Percentiles rank a stretch among this genome's conserved stretches.
phyloP scores from a whole-genome alignment of 2,888 invertebrate species.

The Zaprionus bogoriensis region DNA sequence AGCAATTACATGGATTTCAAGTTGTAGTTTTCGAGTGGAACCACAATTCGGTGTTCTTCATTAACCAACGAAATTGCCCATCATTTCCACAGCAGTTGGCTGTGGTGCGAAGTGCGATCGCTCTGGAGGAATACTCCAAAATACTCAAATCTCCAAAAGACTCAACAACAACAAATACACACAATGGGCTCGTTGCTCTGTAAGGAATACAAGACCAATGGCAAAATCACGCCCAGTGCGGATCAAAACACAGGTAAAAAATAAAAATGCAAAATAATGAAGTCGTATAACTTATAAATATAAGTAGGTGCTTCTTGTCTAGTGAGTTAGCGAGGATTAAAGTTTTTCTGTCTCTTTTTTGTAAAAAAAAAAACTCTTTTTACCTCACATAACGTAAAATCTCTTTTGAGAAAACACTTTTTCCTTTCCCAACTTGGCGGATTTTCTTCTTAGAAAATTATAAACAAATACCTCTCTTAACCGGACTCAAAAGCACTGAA shows the following conservation, averaged over 20 bases:
- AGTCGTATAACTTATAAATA: neutral
- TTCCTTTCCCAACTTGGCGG: too few relatives aligned
- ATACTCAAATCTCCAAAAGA: neutral
- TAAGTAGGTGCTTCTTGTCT: neutral
- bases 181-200: slow-evolving; percentile 81
- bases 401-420: too few relatives aligned
- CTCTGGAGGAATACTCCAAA: slow-evolving; percentile 6
- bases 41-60: neutral
- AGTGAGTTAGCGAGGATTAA: too few relatives aligned
- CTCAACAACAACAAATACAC: slow-evolving; percentile 22
- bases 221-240: slow-evolving; percentile 64
- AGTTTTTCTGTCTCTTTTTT: too few relatives aligned
- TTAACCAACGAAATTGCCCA: neutral
- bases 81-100: neutral
- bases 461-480: too few relatives aligned
- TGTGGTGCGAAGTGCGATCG: slow-evolving; percentile 3
- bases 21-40: neutral
- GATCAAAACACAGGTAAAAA: slow-evolving; percentile 58
- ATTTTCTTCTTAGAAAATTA: too few relatives aligned
- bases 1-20: neutral
- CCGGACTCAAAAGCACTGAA: too few relatives aligned
- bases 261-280: too few relatives aligned
- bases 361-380: too few relatives aligned
- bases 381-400: too few relatives aligned
- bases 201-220: slow-evolving; percentile 80